phyloP scores from a whole-genome alignment of 2,888 invertebrate species.

The Serripes groenlandicus region DNA sequence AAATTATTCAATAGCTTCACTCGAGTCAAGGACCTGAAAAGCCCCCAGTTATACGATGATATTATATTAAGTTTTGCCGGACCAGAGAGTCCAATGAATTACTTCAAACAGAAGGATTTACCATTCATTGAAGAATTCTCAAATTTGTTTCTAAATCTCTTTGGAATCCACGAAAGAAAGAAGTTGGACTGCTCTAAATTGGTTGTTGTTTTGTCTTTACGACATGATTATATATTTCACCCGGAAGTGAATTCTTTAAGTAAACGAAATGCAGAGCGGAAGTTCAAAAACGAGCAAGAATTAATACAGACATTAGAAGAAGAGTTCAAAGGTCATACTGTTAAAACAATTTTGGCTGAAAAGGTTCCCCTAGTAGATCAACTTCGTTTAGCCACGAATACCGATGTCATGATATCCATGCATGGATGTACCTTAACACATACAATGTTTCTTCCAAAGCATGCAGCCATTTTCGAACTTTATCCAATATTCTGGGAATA shows the following conservation, averaged over 20 bases:
- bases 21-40: slow-evolving; percentile 21
- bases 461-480: slow-evolving; percentile 50
- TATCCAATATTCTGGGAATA: slow-evolving; percentile 51
- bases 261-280: slow-evolving; percentile 54
- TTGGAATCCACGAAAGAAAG: slow-evolving; percentile 35
- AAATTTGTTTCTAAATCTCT: slow-evolving; percentile 28
- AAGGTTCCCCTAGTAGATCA: slow-evolving; percentile 45
- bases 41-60: slow-evolving; percentile 30
- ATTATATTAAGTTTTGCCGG: slow-evolving; percentile 58
- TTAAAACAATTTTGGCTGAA: slow-evolving; percentile 48
- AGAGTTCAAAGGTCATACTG: slow-evolving; percentile 40
- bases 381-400: slow-evolving; percentile 29
- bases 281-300: slow-evolving; percentile 60
- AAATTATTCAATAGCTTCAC: slow-evolving; percentile 35
- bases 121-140: slow-evolving; percentile 55
- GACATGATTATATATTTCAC: slow-evolving; percentile 55
- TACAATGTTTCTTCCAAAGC: slow-evolving; percentile 50
- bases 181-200: slow-evolving; percentile 39
- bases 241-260: slow-evolving; percentile 23
- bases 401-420: slow-evolving; percentile 52
- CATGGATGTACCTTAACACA: slow-evolving; percentile 58
- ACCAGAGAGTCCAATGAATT: slow-evolving; percentile 58
- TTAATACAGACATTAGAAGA: slow-evolving; percentile 29
- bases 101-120: slow-evolving; percentile 32
- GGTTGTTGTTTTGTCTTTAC: slow-evolving; percentile 35